These are phyloP conservation scores for Lithobates sylvaticus DNA, from an alignment of 2,797 vertebrate species.

Conservation along the genomic window DNA sequence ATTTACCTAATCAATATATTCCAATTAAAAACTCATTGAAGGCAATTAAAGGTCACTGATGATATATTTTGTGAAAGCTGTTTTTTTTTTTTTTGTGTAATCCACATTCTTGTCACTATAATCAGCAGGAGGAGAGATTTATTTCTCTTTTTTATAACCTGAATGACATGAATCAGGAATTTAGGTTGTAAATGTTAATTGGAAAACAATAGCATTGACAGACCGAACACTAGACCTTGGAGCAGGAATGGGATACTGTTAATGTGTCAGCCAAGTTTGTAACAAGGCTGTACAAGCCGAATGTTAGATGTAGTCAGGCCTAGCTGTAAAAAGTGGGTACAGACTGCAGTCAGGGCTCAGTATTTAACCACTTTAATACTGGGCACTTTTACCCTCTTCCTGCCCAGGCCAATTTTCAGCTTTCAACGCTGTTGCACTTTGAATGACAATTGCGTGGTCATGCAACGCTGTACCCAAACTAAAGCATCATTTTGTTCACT, in stretches of 20 bases:
- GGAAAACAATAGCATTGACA: neutral
- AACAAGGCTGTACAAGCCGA: neutral
- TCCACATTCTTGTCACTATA: slow-evolving; percentile 30
- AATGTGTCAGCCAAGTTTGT: neutral
- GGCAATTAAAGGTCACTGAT: slow-evolving; percentile 58
- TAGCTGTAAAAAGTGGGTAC: neutral
- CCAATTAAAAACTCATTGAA: slow-evolving; percentile 53
- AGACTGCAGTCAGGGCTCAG: neutral
- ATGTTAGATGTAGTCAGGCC: too few relatives aligned
- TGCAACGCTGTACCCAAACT: too few relatives aligned
- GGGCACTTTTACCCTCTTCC: too few relatives aligned
- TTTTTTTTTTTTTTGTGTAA: slow-evolving; percentile 15
- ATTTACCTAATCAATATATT: slow-evolving; percentile 58
- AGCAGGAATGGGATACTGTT: neutral
- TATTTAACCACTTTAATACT: neutral
- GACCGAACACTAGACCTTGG: neutral
- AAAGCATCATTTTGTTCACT: too few relatives aligned
- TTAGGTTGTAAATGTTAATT: slow-evolving; percentile 31
- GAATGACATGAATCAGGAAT: slow-evolving; percentile 27
- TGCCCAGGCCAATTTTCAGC: too few relatives aligned
- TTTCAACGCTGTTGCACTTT: too few relatives aligned
- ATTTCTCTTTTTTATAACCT: slow-evolving; percentile 11
- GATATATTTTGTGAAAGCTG: slow-evolving; percentile 42
- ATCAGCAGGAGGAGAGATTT: slow-evolving; percentile 2
- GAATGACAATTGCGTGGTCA: too few relatives aligned